Percentiles rank a stretch among this genome's conserved stretches.
Evolutionary conservation across 2,888 invertebrate species (phyloP).

Genomic region (Acronicta leporina): DNA sequence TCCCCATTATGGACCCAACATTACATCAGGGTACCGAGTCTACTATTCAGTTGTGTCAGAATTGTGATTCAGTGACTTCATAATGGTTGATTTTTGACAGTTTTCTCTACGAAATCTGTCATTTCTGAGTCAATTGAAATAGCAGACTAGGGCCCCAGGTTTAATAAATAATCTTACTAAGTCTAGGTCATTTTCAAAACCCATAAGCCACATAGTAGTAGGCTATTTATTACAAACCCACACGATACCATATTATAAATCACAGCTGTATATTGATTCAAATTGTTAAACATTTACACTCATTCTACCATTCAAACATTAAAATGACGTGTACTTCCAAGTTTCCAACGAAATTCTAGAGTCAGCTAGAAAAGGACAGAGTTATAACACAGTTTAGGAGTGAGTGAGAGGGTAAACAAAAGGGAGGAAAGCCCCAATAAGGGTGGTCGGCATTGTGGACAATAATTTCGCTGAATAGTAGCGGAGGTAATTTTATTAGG

Average conservation of each 20-base stretch:
- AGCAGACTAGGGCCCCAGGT: no score
- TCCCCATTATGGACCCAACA: no score
- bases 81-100: no score
- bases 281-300: slow-evolving; percentile 35
- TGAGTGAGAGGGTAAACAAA: slow-evolving; percentile 46
- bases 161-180: neutral
- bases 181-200: no score
- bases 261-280: slow-evolving; percentile 1
- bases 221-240: no score
- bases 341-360: slow-evolving; percentile 43
- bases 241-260: no score
- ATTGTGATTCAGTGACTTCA: no score
- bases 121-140: no score
- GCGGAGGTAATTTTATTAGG: slow-evolving; percentile 59
- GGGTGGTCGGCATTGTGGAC: slow-evolving; percentile 65
- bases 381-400: slow-evolving; percentile 23
- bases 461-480: slow-evolving; percentile 66
- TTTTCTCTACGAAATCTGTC: no score
- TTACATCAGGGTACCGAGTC: no score
- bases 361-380: slow-evolving; percentile 45
- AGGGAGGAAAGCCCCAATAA: slow-evolving; percentile 61
- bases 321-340: slow-evolving; percentile 41
- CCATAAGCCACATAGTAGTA: no score
- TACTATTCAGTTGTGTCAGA: no score
- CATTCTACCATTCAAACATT: slow-evolving; percentile 39